Base-by-base conservation (phyloP, 2,888 invertebrate genomes). In the Timema podura region DNA sequence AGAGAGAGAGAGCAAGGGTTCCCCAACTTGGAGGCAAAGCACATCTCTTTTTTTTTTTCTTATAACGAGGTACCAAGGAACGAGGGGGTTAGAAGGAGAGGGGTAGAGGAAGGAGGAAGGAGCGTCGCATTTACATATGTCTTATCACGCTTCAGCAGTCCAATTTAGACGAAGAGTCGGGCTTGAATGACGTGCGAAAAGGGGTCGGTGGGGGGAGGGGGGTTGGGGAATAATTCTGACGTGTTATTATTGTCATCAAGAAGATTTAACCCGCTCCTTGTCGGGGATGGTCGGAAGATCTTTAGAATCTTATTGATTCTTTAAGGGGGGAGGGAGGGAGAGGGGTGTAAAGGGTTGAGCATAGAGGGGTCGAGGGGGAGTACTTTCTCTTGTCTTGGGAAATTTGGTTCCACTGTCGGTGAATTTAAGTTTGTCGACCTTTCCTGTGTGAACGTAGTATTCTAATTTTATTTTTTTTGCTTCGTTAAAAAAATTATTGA, bases 121-220 rank as follows among this genome's bases (percentile, higher is more conserved):
- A 69, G 16, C 13, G 51, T 30, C 54, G 46, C 57, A 69, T 69
- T 69, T 69, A 64, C 69, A 69, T 69, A 69, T 59, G 68, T 68
- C 68, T 68, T 68, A 57, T 51, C 64, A 65, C 64, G 64, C 64
- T 64, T 13, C 48, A 51, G 51, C 48, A 15, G 65, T 51, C 47
- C 57, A 69, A 49, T 67, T 57, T 15, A 13, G 51, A 51, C 68
- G 68, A 30, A 7, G 9, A 13, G 13, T 45, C 2, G 49, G 45
- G n/a, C 61, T 13, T 5, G 46, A 45, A n/a, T 44, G 46, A 30
- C 6, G 68, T 46, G 47, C 13, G 68, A 44, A 15, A 44, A 16
- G 46, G 13, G 30, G 68, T 8, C n/a, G 67, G 16, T 8, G 5
- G 13, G 16, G 67, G 54, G n/a, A 44, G 61, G n/a, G 11, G 30